phyloP scores from a whole-genome alignment of 35 echinoderm and acorn worm genomes.

The Patiria miniata region DNA sequence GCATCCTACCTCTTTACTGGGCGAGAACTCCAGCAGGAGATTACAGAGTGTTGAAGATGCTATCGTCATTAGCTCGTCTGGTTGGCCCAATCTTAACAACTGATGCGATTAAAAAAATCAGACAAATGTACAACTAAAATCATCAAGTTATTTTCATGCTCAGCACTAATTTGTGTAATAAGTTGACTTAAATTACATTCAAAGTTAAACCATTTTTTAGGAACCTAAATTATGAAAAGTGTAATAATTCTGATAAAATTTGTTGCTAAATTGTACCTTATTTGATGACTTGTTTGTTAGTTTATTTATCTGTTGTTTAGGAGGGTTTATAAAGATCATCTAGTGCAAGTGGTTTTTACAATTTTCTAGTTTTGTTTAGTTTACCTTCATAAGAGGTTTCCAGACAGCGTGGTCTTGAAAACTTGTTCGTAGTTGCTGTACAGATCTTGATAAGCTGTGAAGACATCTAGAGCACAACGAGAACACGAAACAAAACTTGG shows the following conservation, averaged over 20 bases:
- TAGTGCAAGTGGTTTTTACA: no score
- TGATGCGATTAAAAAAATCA: constrained; percentile 40
- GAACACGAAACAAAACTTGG: not conserved
- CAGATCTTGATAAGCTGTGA: constrained; percentile 95
- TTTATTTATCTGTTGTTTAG: no score
- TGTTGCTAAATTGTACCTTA: no score
- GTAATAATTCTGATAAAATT: no score
- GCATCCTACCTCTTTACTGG: constrained; percentile 86
- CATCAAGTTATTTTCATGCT: not conserved
- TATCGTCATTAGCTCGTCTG: constrained; percentile 84
- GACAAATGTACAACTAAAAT: not conserved
- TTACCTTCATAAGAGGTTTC: constrained; percentile 91
- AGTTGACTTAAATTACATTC: not conserved
- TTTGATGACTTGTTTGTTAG: no score
- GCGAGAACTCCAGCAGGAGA: constrained; percentile 97
- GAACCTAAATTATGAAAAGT: no score
- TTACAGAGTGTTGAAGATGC: constrained; percentile 98
- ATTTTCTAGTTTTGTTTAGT: not conserved
- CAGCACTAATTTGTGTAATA: not conserved
- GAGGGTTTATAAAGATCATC: no score
- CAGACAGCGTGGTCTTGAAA: constrained; percentile 99
- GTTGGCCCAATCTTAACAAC: constrained; percentile 65
- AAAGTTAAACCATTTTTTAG: no score
- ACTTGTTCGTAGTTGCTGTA: constrained; percentile 95
- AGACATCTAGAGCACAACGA: not conserved